Percentiles rank a stretch among this genome's conserved stretches.
Evolutionary conservation across 2,888 invertebrate species (phyloP).

Genomic region (Noctuana brunneofusca): DNA sequence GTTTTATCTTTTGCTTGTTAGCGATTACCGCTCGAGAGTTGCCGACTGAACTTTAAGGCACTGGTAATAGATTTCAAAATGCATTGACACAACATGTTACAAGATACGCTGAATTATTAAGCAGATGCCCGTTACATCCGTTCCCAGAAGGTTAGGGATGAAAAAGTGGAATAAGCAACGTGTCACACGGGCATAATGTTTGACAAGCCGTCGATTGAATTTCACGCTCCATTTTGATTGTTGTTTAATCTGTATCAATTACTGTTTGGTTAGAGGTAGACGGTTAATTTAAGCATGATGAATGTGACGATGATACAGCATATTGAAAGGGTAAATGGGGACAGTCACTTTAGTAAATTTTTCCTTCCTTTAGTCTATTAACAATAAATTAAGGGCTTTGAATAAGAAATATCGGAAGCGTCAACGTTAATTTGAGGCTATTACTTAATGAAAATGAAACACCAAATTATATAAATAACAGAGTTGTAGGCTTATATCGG

Average conservation of each 20-base stretch:
- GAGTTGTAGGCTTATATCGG: no score
- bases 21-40: not conserved
- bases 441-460: no score
- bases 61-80: not conserved
- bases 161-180: slow-evolving; percentile 46
- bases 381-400: no score
- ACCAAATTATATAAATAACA: no score
- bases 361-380: no score
- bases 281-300: not conserved
- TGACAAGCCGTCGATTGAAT: slow-evolving; percentile 26
- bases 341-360: no score
- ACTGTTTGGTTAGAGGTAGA: slow-evolving; percentile 33
- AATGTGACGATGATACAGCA: no score
- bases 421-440: no score
- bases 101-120: slow-evolving; percentile 50
- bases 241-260: slow-evolving; percentile 17
- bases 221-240: slow-evolving; percentile 22
- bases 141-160: slow-evolving; percentile 73
- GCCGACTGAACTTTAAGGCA: not conserved
- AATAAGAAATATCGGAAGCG: no score
- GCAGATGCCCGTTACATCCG: slow-evolving; percentile 73
- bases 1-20: slow-evolving; percentile 8
- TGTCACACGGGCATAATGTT: slow-evolving; percentile 26
- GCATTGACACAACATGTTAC: not conserved
- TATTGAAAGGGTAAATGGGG: no score